Base-by-base conservation (phyloP, 2,797 vertebrate species). In the Orestias chungarensis region DNA sequence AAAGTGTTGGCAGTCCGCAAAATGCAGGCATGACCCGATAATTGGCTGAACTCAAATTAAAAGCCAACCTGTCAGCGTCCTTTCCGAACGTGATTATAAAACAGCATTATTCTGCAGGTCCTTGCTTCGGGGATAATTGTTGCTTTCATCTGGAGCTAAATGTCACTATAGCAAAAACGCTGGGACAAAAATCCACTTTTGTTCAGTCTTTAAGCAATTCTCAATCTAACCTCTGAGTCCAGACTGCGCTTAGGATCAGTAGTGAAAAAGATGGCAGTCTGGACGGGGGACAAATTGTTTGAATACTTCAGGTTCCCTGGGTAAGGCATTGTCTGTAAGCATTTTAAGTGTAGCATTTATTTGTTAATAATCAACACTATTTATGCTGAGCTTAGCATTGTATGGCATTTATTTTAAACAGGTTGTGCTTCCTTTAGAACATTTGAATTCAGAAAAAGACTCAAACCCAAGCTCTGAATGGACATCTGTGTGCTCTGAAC, bases 41-140 rank as follows among this genome's bases (percentile, higher is more conserved):
- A 83, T 70, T 67, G 75, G 67, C 25, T 68, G 7, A 31, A 83
- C 47, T 79, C 66, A 73, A 71, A 71, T 67, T 70, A 71, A 71
- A 74, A 81, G 65, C 50, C 71, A 50, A 61, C 50, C 68, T 74
- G 78, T 71, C 78, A 64, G 64, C n/a, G 62, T 68, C 64, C 33
- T 17, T 14, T 43, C 47, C 47, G 66, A 75, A 62, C 29, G 46
- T 23, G n/a, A 47, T 65, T 66, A 70, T 74, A 68, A 73, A 54
- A 54, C 57, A 43, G 64, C 57, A 50, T 74, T 71, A 74, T 74
- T 46, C 74, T 49, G 68, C 68, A 40, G 29, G 27, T 47, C 59
- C 42, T 31, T 18, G 38, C 70, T 76, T 70, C 33, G 23, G 43
- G 73, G 68, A n/a, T 76, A 74, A 79, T 83, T 75, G 64, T 61